Base-by-base conservation (phyloP, 1,140 invertebrate species). In the Subanguina moxae region DNA sequence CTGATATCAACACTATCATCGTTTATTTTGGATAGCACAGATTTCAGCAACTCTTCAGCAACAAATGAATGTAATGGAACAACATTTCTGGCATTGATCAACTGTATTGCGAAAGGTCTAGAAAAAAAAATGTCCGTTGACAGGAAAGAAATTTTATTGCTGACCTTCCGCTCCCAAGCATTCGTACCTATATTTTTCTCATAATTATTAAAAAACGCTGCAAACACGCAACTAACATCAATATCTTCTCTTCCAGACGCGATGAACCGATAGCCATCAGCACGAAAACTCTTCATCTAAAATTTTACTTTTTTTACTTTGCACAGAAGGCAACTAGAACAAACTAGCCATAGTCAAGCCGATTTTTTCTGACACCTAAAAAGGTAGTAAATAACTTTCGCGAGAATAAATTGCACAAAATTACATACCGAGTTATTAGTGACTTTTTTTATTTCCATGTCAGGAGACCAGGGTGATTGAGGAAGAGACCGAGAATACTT, bases 71-170 rank as follows among this genome's bases (percentile, higher is more conserved):
- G 27, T 25, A 57, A 64, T 8, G 57, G 30, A 3, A 57, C 68
- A n/a, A 32, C 19, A 23, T 5, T 64, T 23, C 48, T 69, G n/a
- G n/a, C 25, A 64, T 78, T 75, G 27, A 65, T 57, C 19, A 80
- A 46, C 23, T 81, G 63, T 21, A 82, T 76, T 19, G 75, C 78
- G 63, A 83, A 83, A 19, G 83, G 82, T 62, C 83, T 52, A 73
- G 85, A 85, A 56, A 68, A 79, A 46, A 86, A 38, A 38, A 38
- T 38, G 32, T 11, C 32, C 3, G 11, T 38, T 38, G 84, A 85
- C 57, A 78, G 66, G 0, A 86, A 85, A 81, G 84, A 84, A 11
- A 84, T 82, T 80, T 85, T 83, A 67, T 84, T 83, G 64, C 84
- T 74, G n/a, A 84, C 84, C 23, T 83, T 83, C 21, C 83, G 74